Evolutionary conservation across 2,888 invertebrate genomes (phyloP).

Genomic region (Sinhomidia bicolor): DNA sequence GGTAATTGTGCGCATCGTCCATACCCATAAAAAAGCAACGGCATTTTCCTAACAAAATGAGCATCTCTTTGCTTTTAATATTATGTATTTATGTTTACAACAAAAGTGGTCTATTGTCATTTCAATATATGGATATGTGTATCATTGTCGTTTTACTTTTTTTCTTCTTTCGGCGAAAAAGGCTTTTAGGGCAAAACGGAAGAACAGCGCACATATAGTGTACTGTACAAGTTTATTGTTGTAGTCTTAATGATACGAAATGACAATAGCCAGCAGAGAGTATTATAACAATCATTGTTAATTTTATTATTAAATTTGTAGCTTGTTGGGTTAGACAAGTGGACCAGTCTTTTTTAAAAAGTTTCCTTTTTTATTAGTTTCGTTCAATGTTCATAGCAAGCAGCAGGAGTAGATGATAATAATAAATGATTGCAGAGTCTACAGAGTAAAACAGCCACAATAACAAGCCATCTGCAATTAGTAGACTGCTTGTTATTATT

Average conservation of each 20-base stretch:
- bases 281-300: constrained; percentile 31
- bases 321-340: not conserved
- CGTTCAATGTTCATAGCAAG: constrained; percentile 45
- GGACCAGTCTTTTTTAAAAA: constrained; percentile 16
- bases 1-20: not conserved
- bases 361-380: constrained; percentile 59
- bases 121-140: constrained; percentile 41
- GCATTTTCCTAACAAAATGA: not conserved
- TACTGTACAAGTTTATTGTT: not conserved
- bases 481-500: constrained; percentile 44
- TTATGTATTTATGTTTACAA: no score
- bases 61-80: constrained; percentile 28
- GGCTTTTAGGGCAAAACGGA: constrained; percentile 3
- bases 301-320: constrained; percentile 22
- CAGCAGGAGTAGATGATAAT: not conserved
- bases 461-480: constrained; percentile 71
- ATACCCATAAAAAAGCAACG: not conserved
- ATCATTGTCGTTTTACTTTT: constrained; percentile 2
- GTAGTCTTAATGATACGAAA: constrained; percentile 4
- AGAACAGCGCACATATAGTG: not conserved
- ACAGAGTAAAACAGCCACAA: constrained; percentile 21
- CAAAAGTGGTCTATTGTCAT: constrained; percentile 53
- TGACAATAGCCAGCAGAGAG: constrained; percentile 60
- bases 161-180: constrained; percentile 14
- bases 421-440: constrained; percentile 34